Conservation (phyloP, 2,797 vertebrate species). For the Lepus townsendii region DNA sequence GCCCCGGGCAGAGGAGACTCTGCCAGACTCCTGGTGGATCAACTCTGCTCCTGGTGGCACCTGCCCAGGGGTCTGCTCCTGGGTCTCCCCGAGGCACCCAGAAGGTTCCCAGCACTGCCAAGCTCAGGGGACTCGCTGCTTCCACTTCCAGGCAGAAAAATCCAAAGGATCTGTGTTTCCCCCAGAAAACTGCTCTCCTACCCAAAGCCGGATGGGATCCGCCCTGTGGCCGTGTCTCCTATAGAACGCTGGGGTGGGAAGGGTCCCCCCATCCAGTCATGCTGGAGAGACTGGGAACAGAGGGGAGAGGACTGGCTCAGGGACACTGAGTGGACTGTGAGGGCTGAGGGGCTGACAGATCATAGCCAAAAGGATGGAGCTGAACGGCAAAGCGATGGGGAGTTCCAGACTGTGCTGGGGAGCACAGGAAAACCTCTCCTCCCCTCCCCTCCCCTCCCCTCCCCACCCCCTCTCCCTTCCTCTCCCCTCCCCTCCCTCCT, state of each 20-base stretch:
- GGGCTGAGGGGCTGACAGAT: rapidly evolving
- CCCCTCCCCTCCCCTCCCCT: no score
- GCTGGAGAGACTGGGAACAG: neutral
- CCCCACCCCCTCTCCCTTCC: neutral
- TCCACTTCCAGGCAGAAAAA: neutral
- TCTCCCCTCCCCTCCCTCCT: neutral
- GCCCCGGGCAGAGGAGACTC: rapidly evolving
- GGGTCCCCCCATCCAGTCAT: neutral
- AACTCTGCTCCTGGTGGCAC: neutral
- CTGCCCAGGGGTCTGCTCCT: neutral
- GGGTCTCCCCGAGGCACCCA: neutral
- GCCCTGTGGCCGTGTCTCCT: neutral
- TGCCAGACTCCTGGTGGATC: neutral
- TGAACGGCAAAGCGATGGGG: neutral
- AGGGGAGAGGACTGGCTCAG: rapidly evolving
- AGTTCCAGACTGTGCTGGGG: neutral
- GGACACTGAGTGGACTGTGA: rapidly evolving
- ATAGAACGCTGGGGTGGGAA: no score
- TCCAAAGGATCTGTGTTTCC: neutral
- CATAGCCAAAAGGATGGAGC: neutral
- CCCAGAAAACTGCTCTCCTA: neutral
- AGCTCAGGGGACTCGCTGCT: neutral
- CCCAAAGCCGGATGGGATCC: neutral
- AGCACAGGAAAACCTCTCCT: neutral
- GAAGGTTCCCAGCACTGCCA: neutral